phyloP scores from a whole-genome alignment of 2,797 vertebrate species.

The Falco concolor region DNA sequence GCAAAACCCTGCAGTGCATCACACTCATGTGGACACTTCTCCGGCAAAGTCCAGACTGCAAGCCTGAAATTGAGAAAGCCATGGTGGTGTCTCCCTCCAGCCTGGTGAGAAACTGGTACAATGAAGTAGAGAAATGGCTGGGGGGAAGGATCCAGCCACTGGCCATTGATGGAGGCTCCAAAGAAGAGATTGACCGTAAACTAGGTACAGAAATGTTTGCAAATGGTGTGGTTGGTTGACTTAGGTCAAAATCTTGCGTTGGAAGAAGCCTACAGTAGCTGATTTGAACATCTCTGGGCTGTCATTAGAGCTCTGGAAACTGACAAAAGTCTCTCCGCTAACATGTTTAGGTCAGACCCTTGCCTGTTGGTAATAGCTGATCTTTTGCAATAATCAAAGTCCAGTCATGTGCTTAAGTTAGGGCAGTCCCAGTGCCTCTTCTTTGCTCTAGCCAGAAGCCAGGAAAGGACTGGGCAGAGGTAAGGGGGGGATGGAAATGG shows the following conservation, averaged over 20 bases:
- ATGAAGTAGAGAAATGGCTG: constrained; percentile 95
- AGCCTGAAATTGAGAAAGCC: constrained; percentile 90
- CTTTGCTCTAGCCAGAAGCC: neutral
- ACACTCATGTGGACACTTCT: constrained; percentile 92
- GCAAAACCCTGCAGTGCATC: constrained; percentile 96
- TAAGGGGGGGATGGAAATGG: neutral
- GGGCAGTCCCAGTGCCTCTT: neutral
- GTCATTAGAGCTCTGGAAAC: neutral
- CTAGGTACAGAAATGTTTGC: constrained; percentile 76
- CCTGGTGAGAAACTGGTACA: constrained; percentile 96
- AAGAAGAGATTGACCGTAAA: constrained; percentile 87
- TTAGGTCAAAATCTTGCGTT: neutral
- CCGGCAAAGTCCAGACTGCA: constrained; percentile 88
- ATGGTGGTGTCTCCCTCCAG: constrained; percentile 96
- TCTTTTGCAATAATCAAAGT: neutral
- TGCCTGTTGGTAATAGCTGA: neutral
- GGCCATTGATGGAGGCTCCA: constrained; percentile 94
- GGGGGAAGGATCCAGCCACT: constrained; percentile 86
- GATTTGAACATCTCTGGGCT: neutral
- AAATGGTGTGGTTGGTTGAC: accelerated
- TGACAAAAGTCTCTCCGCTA: neutral
- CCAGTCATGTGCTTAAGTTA: neutral
- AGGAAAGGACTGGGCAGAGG: neutral
- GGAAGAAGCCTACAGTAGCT: neutral
- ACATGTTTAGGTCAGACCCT: neutral